Conservation (phyloP, 1,140 invertebrate species). For the Tetranychus urticae region DNA sequence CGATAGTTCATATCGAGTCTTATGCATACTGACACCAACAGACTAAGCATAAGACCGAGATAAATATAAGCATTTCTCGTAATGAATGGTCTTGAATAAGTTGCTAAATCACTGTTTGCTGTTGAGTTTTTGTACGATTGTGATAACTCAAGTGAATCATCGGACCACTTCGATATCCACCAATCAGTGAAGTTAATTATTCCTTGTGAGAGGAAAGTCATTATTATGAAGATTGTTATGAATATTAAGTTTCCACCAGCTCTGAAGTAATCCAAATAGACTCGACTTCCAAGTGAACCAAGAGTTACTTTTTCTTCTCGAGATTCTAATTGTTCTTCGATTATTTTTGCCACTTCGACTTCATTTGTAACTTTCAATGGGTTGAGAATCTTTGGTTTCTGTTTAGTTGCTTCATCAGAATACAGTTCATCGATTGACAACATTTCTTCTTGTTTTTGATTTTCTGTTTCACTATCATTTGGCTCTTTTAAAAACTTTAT, state of each 20-base stretch:
- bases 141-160: not conserved
- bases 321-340: not conserved
- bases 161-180: slow-evolving; percentile 14
- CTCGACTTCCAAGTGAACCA: not conserved
- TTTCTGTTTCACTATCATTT: not conserved
- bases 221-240: not conserved
- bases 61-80: not conserved
- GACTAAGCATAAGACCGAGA: not conserved
- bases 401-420: not conserved
- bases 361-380: no score
- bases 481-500: not conserved
- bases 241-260: not conserved
- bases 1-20: slow-evolving; percentile 44
- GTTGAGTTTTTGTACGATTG: not conserved
- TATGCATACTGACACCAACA: slow-evolving; percentile 13
- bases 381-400: not conserved
- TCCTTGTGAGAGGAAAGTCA: slow-evolving; percentile 9
- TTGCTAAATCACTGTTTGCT: not conserved
- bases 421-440: not conserved
- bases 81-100: not conserved
- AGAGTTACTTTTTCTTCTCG: not conserved
- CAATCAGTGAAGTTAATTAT: slow-evolving; percentile 15
- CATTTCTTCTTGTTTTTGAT: not conserved
- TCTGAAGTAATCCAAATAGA: not conserved
- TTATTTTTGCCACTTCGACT: not conserved